These are phyloP conservation scores for Timema cristinae DNA, from an alignment of 2,888 invertebrate species.

Conservation along the genomic window DNA sequence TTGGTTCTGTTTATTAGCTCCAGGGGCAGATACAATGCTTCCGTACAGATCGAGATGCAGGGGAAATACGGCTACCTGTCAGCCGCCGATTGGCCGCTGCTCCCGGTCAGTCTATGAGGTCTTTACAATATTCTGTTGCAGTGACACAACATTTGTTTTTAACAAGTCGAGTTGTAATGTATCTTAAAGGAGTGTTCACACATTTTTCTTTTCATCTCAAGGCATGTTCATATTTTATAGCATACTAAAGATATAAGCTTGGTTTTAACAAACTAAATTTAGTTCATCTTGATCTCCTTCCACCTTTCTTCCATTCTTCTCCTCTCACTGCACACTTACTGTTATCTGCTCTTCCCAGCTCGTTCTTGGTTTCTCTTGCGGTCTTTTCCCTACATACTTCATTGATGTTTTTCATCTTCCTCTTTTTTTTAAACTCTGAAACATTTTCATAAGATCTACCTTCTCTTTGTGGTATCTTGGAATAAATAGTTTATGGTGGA, in stretches of 20 bases:
- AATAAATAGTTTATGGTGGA: too few species aligned
- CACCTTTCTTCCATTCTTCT: background rate
- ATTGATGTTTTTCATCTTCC: too few species aligned
- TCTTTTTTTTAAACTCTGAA: too few species aligned
- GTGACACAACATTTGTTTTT: background rate
- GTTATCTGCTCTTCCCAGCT: background rate
- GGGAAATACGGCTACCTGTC: slow-evolving; percentile 79
- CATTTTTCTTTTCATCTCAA: background rate
- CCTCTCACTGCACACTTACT: background rate
- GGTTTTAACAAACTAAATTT: too few species aligned
- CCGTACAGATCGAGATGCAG: slow-evolving; percentile 67
- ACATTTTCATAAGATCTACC: too few species aligned
- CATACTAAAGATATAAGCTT: too few species aligned
- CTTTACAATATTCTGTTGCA: too few species aligned
- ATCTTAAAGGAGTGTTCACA: too few species aligned
- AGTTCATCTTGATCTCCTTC: background rate
- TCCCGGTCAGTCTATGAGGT: slow-evolving; percentile 58
- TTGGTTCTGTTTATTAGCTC: slow-evolving; percentile 15
- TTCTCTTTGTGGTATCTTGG: too few species aligned
- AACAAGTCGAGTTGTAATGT: too few species aligned
- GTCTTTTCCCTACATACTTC: background rate
- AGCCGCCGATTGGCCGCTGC: slow-evolving; percentile 83
- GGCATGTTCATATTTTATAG: too few species aligned
- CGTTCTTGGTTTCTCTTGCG: background rate
- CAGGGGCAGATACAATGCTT: slow-evolving; percentile 48